Base-by-base conservation (phyloP, 2,113 vertebrate species). In the Gavia stellata region DNA sequence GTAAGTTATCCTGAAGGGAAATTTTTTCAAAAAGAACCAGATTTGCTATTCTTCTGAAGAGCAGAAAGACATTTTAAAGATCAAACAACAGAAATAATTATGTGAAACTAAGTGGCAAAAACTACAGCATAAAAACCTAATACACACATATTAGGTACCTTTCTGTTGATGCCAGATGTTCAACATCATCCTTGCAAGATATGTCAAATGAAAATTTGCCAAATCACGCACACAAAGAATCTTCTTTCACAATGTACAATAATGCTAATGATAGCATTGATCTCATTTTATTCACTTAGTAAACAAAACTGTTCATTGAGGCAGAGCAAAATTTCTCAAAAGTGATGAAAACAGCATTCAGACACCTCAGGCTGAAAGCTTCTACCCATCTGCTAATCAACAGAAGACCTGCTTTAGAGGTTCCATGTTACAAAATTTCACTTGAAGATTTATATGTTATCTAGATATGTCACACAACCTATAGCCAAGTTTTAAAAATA, bases 1-100 rank as follows among this genome's bases (percentile, higher is more conserved):
- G 4, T 38, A 91, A 92, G 36, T 44, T 83, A 68, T 63, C 66
- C 70, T 59, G 58, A 31, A 81, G 81, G 68, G 36, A 77, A 96
- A 77, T 26, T 17, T 63, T 83, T 96, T 90, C 59, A 53, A 65
- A 91, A 97, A 34, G 58, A 87, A 81, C 7, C 44, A 84, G 36
- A 95, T 92, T 86, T 92, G 21, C 49, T 97, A 68, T 84, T 96
- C 45, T 92, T 91, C 70, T 92, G 72, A 92, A 92, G 38, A 93
- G 38, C 28, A 90, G 73, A 89, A 90, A 81, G 33, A 89, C 55
- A 50, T 90, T 92, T 85, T 77, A 82, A 95, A 97, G 55, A 97
- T 47, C 90, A 93, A 97, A 91, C 61, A 85, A 94, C 15, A 81
- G 25, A 93, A 94, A 94, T 42, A 95, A 88, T 93, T 94, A 86